Percentiles rank a stretch among this genome's conserved stretches.
Evolutionary conservation across 1,140 invertebrate species (phyloP).

Genomic region (Chironomus tepperi): DNA sequence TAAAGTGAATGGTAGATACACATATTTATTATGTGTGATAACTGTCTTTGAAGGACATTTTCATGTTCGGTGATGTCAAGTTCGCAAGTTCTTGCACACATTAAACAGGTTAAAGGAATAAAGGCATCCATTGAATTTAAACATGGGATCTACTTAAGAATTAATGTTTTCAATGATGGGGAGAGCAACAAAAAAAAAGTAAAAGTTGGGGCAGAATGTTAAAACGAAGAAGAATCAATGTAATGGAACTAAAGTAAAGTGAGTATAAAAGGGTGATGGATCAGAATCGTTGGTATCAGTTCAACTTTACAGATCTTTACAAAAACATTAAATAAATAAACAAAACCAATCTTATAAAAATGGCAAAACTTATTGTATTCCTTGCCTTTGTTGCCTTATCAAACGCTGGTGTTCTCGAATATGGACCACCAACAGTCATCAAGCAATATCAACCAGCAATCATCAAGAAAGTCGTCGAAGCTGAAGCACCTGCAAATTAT

Average conservation of each 20-base stretch:
- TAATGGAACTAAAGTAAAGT: neutral
- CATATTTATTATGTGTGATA: constrained; percentile 3
- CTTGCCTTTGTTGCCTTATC: neutral
- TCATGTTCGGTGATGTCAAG: neutral
- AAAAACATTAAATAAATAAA: neutral
- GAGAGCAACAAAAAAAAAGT: constrained; percentile 45
- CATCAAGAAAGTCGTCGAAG: neutral
- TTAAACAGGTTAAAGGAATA: neutral
- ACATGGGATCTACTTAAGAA: neutral
- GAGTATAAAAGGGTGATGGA: neutral
- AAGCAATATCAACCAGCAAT: neutral
- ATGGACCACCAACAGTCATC: neutral
- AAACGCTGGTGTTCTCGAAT: neutral
- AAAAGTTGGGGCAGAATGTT: too few species aligned
- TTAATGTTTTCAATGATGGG: neutral
- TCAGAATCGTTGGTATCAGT: constrained; percentile 10
- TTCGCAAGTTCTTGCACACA: neutral
- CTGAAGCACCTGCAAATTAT: constrained; percentile 50
- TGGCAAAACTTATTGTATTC: neutral
- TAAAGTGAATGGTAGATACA: neutral
- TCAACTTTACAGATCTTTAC: neutral
- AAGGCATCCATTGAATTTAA: neutral
- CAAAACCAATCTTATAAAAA: neutral
- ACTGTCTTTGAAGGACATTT: neutral
- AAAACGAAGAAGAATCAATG: too few species aligned